phyloP scores from a whole-genome alignment of 2,797 vertebrate species.

The Brotula barbata region DNA sequence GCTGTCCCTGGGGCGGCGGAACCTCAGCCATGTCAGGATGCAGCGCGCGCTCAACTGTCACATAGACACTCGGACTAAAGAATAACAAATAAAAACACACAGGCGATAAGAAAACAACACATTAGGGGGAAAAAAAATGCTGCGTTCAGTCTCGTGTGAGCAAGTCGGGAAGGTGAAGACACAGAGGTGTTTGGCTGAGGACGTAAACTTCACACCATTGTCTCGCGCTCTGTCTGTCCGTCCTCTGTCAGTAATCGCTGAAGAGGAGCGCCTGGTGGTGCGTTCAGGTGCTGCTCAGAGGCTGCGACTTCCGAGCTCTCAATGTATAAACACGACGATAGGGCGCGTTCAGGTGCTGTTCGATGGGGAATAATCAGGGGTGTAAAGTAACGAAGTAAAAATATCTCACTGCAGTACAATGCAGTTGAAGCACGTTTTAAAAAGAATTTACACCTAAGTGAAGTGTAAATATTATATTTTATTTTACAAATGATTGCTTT shows the following conservation, averaged over 20 bases:
- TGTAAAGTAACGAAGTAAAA: no score
- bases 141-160: background rate
- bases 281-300: conserved; percentile 55
- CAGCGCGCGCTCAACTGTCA: conserved; percentile 18
- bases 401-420: no score
- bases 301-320: conserved; percentile 21
- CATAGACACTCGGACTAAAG: conserved; percentile 26
- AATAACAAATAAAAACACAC: background rate
- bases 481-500: no score
- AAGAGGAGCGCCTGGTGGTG: conserved; percentile 36
- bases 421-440: no score
- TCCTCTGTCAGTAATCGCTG: conserved; percentile 62
- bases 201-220: conserved; percentile 52
- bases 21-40: conserved; percentile 81
- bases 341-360: conserved; percentile 17
- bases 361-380: fast-evolving
- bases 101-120: background rate
- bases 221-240: conserved; percentile 33
- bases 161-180: background rate
- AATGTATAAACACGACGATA: background rate
- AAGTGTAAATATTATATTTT: no score
- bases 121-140: background rate
- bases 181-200: background rate
- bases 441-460: no score
- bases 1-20: conserved; percentile 72